Evolutionary conservation across 2,797 vertebrate species (phyloP).

Genomic region (Arrhamphus sclerolepis): DNA sequence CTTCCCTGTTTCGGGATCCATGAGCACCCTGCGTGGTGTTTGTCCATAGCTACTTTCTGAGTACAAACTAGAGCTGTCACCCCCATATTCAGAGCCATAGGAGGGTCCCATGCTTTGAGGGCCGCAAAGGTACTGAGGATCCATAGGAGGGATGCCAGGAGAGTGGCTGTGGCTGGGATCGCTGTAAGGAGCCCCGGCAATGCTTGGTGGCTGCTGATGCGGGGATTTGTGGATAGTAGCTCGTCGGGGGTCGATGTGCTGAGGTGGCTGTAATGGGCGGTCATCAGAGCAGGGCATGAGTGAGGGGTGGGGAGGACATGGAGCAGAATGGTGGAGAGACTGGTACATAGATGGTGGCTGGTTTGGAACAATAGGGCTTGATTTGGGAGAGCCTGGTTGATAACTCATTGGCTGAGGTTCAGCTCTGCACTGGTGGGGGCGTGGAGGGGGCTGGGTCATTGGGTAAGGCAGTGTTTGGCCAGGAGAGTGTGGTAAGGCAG

Average conservation of each 20-base stretch:
- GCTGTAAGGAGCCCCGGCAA: slow-evolving; percentile 66
- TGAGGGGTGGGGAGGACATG: slow-evolving; percentile 70
- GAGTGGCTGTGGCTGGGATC: slow-evolving; percentile 75
- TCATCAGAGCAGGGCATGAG: slow-evolving; percentile 72
- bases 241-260: slow-evolving; percentile 70
- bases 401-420: slow-evolving; percentile 71
- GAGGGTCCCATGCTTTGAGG: slow-evolving; percentile 74
- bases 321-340: slow-evolving; percentile 71
- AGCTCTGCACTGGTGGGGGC: slow-evolving; percentile 72
- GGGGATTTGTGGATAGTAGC: slow-evolving; percentile 74
- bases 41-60: slow-evolving; percentile 79
- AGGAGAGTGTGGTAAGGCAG: slow-evolving; percentile 64
- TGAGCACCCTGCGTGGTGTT: slow-evolving; percentile 83
- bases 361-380: slow-evolving; percentile 59
- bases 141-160: slow-evolving; percentile 73
- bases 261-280: slow-evolving; percentile 58
- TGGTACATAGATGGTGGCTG: slow-evolving; percentile 75
- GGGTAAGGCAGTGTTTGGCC: slow-evolving; percentile 60
- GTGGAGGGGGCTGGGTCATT: slow-evolving; percentile 64
- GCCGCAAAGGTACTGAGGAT: slow-evolving; percentile 79
- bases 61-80: slow-evolving; percentile 74
- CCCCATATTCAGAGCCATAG: slow-evolving; percentile 80
- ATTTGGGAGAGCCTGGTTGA: slow-evolving; percentile 76
- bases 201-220: slow-evolving; percentile 68
- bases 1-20: slow-evolving; percentile 93